These are phyloP conservation scores for Phenacoccus solenopsis DNA, from an alignment of 1,140 invertebrate genomes.

Conservation along the genomic window DNA sequence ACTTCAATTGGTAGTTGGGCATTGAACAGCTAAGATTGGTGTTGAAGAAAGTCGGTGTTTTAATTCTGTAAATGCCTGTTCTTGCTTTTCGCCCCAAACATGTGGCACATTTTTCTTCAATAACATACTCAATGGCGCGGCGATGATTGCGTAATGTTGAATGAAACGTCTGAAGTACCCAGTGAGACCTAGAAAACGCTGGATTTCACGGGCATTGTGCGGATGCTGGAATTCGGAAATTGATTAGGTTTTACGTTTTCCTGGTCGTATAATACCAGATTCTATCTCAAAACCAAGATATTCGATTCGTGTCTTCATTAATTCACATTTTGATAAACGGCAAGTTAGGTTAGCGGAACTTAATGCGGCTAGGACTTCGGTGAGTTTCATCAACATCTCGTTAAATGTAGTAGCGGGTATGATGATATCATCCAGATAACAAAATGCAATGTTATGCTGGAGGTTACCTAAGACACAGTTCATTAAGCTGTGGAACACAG, in stretches of 20 bases:
- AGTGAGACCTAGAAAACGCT: neutral
- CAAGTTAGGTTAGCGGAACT: neutral
- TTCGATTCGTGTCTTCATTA: neutral
- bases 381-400: neutral
- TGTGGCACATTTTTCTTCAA: neutral
- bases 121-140: neutral
- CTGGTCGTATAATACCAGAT: neutral
- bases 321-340: neutral
- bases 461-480: neutral
- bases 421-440: neutral
- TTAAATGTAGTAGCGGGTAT: neutral
- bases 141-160: neutral
- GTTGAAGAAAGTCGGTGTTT: neutral
- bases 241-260: neutral
- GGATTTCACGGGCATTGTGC: neutral
- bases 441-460: neutral
- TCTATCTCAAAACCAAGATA: neutral
- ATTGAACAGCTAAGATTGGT: neutral
- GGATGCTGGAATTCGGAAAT: neutral
- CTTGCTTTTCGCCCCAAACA: neutral
- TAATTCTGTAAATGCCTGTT: neutral
- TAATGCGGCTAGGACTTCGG: neutral
- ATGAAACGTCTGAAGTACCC: slow-evolving; percentile 6
- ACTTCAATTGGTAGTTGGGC: neutral
- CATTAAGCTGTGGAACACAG: slow-evolving; percentile 19